phyloP scores from a whole-genome alignment of 53 echinoderm and acorn worm species.

The Crossaster papposus region DNA sequence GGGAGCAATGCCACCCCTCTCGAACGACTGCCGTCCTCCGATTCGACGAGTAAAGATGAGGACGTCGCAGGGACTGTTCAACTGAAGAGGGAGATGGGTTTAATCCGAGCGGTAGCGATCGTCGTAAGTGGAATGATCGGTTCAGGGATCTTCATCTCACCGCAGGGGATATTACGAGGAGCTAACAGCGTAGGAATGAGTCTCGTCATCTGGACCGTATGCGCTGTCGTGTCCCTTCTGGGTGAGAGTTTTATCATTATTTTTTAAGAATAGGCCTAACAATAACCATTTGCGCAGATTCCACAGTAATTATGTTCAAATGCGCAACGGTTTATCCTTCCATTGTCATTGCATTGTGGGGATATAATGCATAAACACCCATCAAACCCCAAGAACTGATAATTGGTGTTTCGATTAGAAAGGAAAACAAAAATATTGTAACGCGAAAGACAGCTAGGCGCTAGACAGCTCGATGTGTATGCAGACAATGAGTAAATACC shows the following conservation, averaged over 20 bases:
- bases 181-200: slow-evolving; percentile 38
- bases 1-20: too few species aligned
- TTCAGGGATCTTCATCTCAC: slow-evolving; percentile 40
- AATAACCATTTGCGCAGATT: too few species aligned
- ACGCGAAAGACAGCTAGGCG: too few species aligned
- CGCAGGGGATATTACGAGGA: slow-evolving; percentile 14
- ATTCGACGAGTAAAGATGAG: background rate
- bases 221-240: slow-evolving; percentile 2
- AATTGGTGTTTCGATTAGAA: too few species aligned
- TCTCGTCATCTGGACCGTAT: slow-evolving; percentile 11
- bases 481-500: too few species aligned
- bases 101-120: slow-evolving; percentile 22
- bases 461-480: too few species aligned
- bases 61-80: background rate
- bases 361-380: too few species aligned
- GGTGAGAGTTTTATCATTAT: background rate
- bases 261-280: background rate
- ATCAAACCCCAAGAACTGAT: too few species aligned
- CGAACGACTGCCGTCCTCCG: background rate
- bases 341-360: too few species aligned
- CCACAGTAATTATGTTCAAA: too few species aligned
- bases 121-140: slow-evolving; percentile 26
- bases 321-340: too few species aligned
- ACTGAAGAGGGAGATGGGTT: slow-evolving; percentile 21
- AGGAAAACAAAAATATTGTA: too few species aligned